A percentile compares a stretch with the other conserved stretches of the same genome.
phyloP scores from a whole-genome alignment of 2,888 invertebrate species.

The Geophilus truncorum region DNA sequence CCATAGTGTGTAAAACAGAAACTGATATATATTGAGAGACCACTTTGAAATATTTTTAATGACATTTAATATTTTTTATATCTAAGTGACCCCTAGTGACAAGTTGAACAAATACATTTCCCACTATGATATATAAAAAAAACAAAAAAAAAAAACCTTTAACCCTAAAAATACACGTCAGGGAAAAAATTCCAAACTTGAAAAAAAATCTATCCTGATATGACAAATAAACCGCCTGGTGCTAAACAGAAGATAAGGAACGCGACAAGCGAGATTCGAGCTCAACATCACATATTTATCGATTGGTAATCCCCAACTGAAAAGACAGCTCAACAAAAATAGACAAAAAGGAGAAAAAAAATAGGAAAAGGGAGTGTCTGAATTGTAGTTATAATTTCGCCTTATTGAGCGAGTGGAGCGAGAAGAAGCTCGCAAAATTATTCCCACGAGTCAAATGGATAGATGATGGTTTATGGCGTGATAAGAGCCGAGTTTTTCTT shows the following conservation, averaged over 20 bases:
- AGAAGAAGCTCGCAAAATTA: not conserved
- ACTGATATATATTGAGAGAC: too few relatives aligned
- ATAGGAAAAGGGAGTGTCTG: not conserved
- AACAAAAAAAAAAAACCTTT: not conserved
- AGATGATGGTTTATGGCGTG: not conserved
- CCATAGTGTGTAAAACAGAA: too few relatives aligned
- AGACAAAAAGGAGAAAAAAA: too few relatives aligned
- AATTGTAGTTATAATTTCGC: not conserved
- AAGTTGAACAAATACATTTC: too few relatives aligned
- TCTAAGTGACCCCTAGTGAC: too few relatives aligned
- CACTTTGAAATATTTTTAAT: too few relatives aligned
- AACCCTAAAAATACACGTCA: too few relatives aligned
- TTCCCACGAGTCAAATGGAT: not conserved
- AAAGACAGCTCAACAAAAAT: slow-evolving; percentile 10
- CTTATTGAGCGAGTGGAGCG: not conserved
- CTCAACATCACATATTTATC: not conserved
- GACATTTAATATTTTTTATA: too few relatives aligned
- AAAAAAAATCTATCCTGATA: too few relatives aligned
- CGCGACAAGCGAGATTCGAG: not conserved
- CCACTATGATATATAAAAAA: too few relatives aligned
- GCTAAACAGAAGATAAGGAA: not conserved
- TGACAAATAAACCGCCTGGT: not conserved
- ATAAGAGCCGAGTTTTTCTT: not conserved
- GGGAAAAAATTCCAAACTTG: too few relatives aligned
- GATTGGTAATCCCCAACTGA: not conserved